Conservation (phyloP, 2,113 vertebrate species). For the Aleadryas rufinucha region DNA sequence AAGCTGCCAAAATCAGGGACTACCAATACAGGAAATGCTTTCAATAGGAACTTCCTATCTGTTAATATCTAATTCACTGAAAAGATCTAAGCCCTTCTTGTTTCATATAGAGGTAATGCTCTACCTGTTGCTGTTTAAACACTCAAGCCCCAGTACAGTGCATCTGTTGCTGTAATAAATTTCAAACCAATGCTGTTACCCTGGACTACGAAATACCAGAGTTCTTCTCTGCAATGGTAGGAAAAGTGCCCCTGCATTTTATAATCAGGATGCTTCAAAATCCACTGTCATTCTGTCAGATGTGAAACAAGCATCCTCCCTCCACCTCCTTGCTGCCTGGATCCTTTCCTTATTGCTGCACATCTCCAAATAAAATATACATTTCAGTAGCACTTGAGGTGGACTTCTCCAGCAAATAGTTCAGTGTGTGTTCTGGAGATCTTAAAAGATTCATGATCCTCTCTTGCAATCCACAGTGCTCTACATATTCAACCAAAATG, state of each 20-base stretch:
- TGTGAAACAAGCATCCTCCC: background rate
- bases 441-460: background rate
- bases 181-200: background rate
- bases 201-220: background rate
- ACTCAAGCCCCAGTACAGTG: background rate
- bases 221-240: background rate
- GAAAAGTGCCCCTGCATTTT: background rate
- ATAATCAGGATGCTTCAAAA: background rate
- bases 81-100: background rate
- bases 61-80: background rate
- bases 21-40: constrained; percentile 75
- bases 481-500: background rate
- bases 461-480: background rate
- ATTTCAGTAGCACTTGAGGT: background rate
- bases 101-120: background rate
- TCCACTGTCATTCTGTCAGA: background rate
- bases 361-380: background rate
- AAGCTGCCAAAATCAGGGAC: constrained; percentile 68
- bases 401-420: background rate
- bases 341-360: background rate
- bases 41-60: constrained; percentile 76
- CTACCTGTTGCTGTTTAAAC: background rate
- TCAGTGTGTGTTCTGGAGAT: background rate
- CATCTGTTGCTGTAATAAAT: background rate
- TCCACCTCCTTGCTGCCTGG: background rate